These are phyloP conservation scores for Tachysurus fulvidraco DNA, from an alignment of 2,113 vertebrate species.

Conservation along the genomic window DNA sequence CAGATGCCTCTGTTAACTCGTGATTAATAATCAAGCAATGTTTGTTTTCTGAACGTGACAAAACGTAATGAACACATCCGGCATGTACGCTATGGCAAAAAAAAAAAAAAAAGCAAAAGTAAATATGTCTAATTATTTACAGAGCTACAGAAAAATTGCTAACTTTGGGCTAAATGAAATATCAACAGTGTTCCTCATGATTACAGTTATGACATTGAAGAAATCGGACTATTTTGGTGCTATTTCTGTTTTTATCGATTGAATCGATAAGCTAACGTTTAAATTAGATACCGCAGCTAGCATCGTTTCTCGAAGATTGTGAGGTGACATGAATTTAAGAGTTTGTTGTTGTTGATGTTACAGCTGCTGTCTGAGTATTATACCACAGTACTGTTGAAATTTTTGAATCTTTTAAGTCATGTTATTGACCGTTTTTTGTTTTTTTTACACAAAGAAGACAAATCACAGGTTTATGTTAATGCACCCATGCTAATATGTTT, in stretches of 20 bases:
- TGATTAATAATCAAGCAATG: conserved; percentile 54
- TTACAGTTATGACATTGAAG: conserved; percentile 23
- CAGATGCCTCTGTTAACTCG: conserved; percentile 49
- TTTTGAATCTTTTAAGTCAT: neutral
- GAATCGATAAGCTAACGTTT: neutral
- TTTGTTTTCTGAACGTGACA: conserved; percentile 48
- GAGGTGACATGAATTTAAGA: neutral
- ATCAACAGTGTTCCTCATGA: conserved; percentile 12
- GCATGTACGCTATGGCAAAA: conserved; percentile 32
- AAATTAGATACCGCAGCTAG: neutral
- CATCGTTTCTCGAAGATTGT: neutral
- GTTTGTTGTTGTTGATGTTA: neutral
- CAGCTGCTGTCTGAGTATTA: neutral
- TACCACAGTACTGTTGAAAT: neutral
- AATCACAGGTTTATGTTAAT: neutral
- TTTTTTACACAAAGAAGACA: too few relatives aligned
- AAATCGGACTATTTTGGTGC: neutral
- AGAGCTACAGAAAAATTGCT: neutral
- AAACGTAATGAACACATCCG: conserved; percentile 41
- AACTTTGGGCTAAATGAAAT: conserved; percentile 32
- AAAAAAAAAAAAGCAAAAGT: conserved; percentile 1
- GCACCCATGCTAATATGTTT: neutral
- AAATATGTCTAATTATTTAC: conserved; percentile 25
- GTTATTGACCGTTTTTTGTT: too few relatives aligned
- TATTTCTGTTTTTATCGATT: conserved; percentile 1